Conservation (phyloP, 2,797 vertebrate species). For the Sebastes trivittatus region DNA sequence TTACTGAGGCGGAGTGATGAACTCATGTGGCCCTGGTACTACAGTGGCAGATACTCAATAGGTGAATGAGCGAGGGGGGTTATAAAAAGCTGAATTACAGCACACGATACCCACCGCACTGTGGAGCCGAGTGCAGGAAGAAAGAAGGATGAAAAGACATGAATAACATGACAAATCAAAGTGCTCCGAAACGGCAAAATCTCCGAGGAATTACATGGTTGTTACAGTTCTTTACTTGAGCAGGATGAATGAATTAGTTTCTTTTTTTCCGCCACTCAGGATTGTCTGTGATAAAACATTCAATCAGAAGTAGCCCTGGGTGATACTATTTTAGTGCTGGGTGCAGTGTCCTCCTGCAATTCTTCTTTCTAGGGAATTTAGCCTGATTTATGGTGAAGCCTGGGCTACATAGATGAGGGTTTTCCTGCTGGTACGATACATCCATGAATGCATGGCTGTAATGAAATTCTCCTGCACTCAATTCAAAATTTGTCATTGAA, state of each 20-base stretch:
- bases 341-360: constrained; percentile 67
- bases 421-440: constrained; percentile 63
- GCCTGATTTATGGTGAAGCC: constrained; percentile 77
- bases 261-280: constrained; percentile 76
- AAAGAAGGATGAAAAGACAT: constrained; percentile 72
- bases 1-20: constrained; percentile 78
- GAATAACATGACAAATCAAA: constrained; percentile 82
- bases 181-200: constrained; percentile 72
- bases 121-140: constrained; percentile 42
- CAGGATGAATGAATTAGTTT: constrained; percentile 83
- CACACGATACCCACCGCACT: constrained; percentile 66
- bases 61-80: constrained; percentile 72
- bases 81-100: constrained; percentile 77
- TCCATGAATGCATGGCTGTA: constrained; percentile 49
- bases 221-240: constrained; percentile 80
- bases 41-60: constrained; percentile 74
- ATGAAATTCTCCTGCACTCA: constrained; percentile 52
- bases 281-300: constrained; percentile 83
- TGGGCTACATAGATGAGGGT: constrained; percentile 62
- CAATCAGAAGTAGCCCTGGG: constrained; percentile 77
- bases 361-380: constrained; percentile 79
- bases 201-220: constrained; percentile 81
- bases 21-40: constrained; percentile 69
- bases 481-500: constrained; percentile 63
- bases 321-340: constrained; percentile 80